Conservation (phyloP, 2,888 invertebrate species). For the Ochlodes sylvanus region DNA sequence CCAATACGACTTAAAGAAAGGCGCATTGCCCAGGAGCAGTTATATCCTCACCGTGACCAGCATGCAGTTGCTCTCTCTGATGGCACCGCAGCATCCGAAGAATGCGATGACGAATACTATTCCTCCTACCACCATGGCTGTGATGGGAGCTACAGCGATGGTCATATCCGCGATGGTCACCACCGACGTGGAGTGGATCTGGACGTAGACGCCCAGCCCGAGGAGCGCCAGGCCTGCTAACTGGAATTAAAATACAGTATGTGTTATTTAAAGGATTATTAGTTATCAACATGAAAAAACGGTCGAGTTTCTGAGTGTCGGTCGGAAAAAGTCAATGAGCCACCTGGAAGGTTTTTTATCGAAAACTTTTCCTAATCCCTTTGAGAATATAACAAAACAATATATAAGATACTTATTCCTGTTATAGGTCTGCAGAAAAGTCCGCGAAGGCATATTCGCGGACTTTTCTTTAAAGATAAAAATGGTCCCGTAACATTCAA, state of each 20-base stretch:
- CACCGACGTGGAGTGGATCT: slow-evolving; percentile 81
- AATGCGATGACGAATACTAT: slow-evolving; percentile 92
- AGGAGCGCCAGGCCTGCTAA: slow-evolving; percentile 88
- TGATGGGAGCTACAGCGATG: slow-evolving; percentile 83
- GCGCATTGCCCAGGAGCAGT: too few relatives aligned
- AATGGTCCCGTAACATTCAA: too few relatives aligned
- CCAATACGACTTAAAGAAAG: too few relatives aligned
- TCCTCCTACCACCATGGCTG: slow-evolving; percentile 88
- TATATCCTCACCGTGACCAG: slow-evolving; percentile 89
- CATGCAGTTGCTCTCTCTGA: slow-evolving; percentile 94
- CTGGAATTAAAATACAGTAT: slow-evolving; percentile 74
- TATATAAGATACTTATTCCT: too few relatives aligned
- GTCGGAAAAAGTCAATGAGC: too few relatives aligned
- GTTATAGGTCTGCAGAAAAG: too few relatives aligned
- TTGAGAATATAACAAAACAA: too few relatives aligned
- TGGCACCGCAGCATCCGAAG: slow-evolving; percentile 95
- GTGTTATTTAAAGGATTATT: background rate
- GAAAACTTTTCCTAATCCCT: too few relatives aligned
- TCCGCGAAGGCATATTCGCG: too few relatives aligned
- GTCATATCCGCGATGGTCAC: slow-evolving; percentile 66
- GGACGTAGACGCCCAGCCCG: slow-evolving; percentile 86
- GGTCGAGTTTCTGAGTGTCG: too few relatives aligned
- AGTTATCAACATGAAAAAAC: background rate
- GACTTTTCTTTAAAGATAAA: too few relatives aligned
- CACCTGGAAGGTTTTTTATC: too few relatives aligned